Percentiles rank a stretch among this genome's conserved stretches.
phyloP scores from a whole-genome alignment of 1,140 invertebrate species.

The Dolichoris vasculosae region DNA sequence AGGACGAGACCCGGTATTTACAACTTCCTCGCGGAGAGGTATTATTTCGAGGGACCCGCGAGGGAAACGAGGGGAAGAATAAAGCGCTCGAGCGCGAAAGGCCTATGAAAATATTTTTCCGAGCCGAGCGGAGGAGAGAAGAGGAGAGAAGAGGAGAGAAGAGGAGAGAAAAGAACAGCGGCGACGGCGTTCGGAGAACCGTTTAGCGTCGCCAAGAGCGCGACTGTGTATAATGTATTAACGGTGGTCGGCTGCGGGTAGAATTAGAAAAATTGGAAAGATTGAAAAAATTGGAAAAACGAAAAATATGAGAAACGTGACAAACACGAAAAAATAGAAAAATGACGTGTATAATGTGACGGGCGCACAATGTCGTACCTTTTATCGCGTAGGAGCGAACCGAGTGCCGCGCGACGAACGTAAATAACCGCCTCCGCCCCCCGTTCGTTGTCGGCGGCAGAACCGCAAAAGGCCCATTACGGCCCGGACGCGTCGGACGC shows the following conservation, averaged over 20 bases:
- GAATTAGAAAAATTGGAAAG: too few species aligned
- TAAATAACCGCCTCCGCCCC: slow-evolving; percentile 23
- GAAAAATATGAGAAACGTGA: too few species aligned
- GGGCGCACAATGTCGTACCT: slow-evolving; percentile 28
- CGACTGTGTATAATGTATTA: slow-evolving; percentile 30
- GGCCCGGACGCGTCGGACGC: too few species aligned
- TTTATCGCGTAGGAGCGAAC: not conserved
- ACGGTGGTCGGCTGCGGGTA: not conserved
- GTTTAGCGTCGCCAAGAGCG: not conserved
- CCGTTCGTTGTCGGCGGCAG: not conserved
- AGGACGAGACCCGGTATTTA: slow-evolving; percentile 23
- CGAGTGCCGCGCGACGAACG: not conserved
- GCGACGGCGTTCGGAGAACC: not conserved
- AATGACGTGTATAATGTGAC: slow-evolving; percentile 22
- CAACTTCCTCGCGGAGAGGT: slow-evolving; percentile 28
- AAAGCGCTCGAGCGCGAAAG: not conserved
- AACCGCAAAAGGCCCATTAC: not conserved
- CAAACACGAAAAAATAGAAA: slow-evolving; percentile 16
- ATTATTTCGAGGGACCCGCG: not conserved
- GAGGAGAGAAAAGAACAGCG: not conserved
- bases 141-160: not conserved
- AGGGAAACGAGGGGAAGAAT: not conserved
- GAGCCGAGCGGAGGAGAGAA: not conserved
- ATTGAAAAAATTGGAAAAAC: too few species aligned
- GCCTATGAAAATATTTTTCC: slow-evolving; percentile 43